phyloP scores from a whole-genome alignment of 1,140 invertebrate species.

The Achroia grisella region DNA sequence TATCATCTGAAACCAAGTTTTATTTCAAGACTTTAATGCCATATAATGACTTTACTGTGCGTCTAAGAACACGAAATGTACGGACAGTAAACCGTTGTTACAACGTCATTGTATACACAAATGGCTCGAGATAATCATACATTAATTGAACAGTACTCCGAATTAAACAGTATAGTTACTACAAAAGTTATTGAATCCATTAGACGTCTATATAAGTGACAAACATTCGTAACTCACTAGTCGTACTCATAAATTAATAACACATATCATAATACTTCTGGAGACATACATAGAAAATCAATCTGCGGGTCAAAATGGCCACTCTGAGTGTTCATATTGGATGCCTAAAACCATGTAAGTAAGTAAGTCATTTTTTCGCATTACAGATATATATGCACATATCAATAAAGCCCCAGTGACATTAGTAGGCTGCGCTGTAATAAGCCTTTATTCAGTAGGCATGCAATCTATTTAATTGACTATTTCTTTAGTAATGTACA shows the following conservation, averaged over 20 bases:
- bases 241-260: slow-evolving; percentile 63
- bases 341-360: no score
- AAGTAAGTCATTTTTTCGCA: no score
- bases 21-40: slow-evolving; percentile 21
- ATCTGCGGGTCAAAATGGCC: no score
- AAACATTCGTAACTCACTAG: slow-evolving; percentile 34
- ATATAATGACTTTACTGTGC: slow-evolving; percentile 7
- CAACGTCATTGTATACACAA: background rate
- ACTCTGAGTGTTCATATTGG: no score
- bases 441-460: no score
- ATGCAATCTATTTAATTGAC: no score
- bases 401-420: no score
- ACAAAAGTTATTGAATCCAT: slow-evolving; percentile 4
- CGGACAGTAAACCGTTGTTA: slow-evolving; percentile 5
- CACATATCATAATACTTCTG: slow-evolving; percentile 51
- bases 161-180: background rate
- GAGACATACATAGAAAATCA: no score
- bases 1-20: slow-evolving; percentile 25
- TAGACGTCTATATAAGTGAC: slow-evolving; percentile 23
- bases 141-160: background rate
- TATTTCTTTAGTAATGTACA: no score
- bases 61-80: slow-evolving; percentile 16
- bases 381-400: no score
- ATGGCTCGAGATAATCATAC: slow-evolving; percentile 1
- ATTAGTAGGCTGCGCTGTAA: no score